A percentile compares a stretch with the other conserved stretches of the same genome.
Conservation (phyloP, 2,888 invertebrate species). For the Xestia sexstrigata region DNA sequence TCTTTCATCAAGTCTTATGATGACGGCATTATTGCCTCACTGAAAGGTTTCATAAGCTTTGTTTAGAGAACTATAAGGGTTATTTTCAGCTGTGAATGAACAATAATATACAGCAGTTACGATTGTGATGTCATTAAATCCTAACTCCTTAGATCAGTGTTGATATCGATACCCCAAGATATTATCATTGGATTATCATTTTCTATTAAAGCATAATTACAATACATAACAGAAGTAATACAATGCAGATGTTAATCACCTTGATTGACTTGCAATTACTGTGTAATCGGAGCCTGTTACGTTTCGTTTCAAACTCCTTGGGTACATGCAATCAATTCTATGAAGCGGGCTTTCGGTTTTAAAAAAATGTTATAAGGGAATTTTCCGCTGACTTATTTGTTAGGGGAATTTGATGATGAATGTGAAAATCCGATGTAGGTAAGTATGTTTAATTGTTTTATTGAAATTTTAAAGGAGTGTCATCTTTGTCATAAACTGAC, state of each 20-base stretch:
- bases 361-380: background rate
- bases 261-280: constrained; percentile 64
- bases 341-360: constrained; percentile 40
- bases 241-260: constrained; percentile 62
- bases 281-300: constrained; percentile 52
- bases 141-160: constrained; percentile 1
- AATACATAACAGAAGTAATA: constrained; percentile 48
- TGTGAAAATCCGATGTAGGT: background rate
- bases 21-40: constrained; percentile 8
- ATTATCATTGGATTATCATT: constrained; percentile 21
- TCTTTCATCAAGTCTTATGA: background rate
- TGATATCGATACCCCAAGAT: constrained; percentile 22
- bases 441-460: background rate
- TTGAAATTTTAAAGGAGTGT: constrained; percentile 1
- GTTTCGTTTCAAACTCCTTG: constrained; percentile 32
- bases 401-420: constrained; percentile 26
- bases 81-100: background rate
- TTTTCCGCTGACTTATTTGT: constrained; percentile 3
- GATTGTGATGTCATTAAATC: background rate
- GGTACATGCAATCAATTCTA: constrained; percentile 49
- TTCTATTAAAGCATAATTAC: constrained; percentile 46
- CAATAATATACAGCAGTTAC: background rate
- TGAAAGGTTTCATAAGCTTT: background rate
- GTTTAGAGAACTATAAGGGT: background rate
- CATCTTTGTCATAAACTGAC: background rate